Percentiles rank a stretch among this genome's conserved stretches.
These are phyloP conservation scores for Actenoides hombroni DNA, from an alignment of 2,113 vertebrate genomes.

Conservation along the genomic window DNA sequence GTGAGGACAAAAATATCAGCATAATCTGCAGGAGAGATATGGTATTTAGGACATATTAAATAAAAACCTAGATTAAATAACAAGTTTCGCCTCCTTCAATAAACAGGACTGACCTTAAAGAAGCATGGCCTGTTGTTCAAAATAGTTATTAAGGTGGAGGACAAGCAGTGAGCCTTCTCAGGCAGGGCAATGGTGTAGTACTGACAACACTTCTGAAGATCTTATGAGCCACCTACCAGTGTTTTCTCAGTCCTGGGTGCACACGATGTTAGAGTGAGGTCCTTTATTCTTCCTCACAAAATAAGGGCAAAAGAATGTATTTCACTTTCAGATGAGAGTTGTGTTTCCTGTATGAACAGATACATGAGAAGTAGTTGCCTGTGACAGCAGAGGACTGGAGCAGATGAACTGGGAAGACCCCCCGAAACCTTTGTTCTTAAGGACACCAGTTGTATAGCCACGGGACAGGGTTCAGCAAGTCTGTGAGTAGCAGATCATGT, in stretches of 20 bases:
- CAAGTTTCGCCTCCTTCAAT: not conserved
- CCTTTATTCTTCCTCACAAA: not conserved
- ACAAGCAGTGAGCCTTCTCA: not conserved
- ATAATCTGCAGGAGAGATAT: not conserved
- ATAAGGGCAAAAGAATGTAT: not conserved
- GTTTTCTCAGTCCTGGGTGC: not conserved
- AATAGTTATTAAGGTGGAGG: not conserved
- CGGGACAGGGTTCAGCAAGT: not conserved
- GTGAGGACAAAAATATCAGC: not conserved
- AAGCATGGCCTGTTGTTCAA: not conserved
- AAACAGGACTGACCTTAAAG: not conserved
- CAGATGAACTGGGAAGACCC: not conserved
- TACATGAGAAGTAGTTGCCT: not conserved
- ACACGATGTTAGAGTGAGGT: not conserved
- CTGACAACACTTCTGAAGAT: not conserved
- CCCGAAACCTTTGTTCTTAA: not conserved
- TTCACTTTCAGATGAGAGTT: not conserved
- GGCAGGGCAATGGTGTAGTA: not conserved
- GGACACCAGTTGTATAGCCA: not conserved
- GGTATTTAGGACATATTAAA: not conserved
- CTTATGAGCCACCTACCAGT: not conserved
- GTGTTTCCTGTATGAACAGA: not conserved
- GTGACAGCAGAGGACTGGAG: not conserved
- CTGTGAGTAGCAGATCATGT: not conserved
- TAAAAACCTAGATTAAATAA: not conserved